Conservation (phyloP, 2,113 vertebrate species). For the Empidonax alnorum region DNA sequence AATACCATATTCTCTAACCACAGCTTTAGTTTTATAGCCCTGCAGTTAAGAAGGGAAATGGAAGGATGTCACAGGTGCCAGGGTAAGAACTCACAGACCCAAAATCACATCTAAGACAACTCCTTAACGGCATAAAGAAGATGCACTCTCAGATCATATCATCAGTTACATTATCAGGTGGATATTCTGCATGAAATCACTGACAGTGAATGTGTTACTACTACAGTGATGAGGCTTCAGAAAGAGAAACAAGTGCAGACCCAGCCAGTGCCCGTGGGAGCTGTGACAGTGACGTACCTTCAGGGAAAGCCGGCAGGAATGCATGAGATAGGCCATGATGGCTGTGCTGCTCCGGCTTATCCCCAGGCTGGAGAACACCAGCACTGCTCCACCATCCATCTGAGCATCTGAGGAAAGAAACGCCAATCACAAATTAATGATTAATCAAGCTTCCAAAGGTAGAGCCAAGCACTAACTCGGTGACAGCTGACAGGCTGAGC, state of each 20-base stretch:
- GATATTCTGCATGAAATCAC: background rate
- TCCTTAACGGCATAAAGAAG: background rate
- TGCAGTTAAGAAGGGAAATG: background rate
- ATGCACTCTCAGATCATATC: background rate
- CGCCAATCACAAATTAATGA: background rate
- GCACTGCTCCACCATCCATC: constrained; percentile 46
- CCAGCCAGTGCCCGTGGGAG: background rate
- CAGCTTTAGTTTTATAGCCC: background rate
- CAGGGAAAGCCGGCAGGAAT: constrained; percentile 75
- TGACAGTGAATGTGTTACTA: background rate
- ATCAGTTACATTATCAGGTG: background rate
- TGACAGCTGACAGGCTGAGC: background rate
- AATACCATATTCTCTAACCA: background rate
- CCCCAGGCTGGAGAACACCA: constrained; percentile 83
- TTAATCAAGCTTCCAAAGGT: background rate
- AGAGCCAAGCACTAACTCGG: background rate
- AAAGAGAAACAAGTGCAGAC: background rate
- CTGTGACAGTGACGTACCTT: constrained; percentile 64
- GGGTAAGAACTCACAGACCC: background rate
- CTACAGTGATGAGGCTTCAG: background rate
- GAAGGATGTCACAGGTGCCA: background rate
- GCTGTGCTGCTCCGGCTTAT: constrained; percentile 80
- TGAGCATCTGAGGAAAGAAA: constrained; percentile 64
- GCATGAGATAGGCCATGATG: constrained; percentile 83
- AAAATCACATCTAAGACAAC: background rate